A percentile compares a stretch with the other conserved stretches of the same genome.
These are phyloP conservation scores for Cheilosia vernalis DNA, from an alignment of 2,888 invertebrate genomes.

Conservation along the genomic window DNA sequence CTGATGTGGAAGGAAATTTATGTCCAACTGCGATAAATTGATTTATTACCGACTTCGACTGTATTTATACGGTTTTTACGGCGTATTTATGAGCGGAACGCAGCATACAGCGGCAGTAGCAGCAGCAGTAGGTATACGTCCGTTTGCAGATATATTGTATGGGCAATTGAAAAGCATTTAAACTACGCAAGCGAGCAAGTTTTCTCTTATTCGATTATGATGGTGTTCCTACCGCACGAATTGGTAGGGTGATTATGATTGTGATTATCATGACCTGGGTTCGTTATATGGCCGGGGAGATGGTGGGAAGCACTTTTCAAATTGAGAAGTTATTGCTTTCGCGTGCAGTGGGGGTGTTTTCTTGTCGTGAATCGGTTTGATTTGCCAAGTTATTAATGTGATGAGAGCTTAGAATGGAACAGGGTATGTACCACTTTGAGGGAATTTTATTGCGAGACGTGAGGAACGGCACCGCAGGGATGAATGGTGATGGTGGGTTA, in stretches of 20 bases:
- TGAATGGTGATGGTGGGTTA: too few relatives aligned
- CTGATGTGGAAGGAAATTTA: conserved; percentile 48
- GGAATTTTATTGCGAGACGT: too few relatives aligned
- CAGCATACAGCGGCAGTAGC: conserved; percentile 8
- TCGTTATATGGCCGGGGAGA: background rate
- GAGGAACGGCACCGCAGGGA: too few relatives aligned
- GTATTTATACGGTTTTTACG: conserved; percentile 51
- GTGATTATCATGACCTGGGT: background rate
- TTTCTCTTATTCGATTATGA: conserved; percentile 23
- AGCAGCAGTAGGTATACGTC: conserved; percentile 18
- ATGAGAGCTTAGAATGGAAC: too few relatives aligned
- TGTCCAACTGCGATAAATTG: conserved; percentile 69
- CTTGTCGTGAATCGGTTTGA: background rate
- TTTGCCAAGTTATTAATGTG: too few relatives aligned
- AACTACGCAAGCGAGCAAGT: conserved; percentile 8
- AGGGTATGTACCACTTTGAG: too few relatives aligned
- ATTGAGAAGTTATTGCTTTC: conserved; percentile 32
- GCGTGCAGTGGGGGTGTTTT: conserved; percentile 19
- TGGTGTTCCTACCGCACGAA: background rate
- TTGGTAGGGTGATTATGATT: conserved; percentile 6
- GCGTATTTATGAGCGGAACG: conserved; percentile 41
- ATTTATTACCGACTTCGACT: conserved; percentile 50
- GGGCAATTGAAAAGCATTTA: conserved; percentile 63
- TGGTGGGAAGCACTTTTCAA: background rate
- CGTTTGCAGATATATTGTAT: conserved; percentile 50